Evolutionary conservation across 2,113 vertebrate species (phyloP).

Genomic region (Campylorhamphus procurvoides): DNA sequence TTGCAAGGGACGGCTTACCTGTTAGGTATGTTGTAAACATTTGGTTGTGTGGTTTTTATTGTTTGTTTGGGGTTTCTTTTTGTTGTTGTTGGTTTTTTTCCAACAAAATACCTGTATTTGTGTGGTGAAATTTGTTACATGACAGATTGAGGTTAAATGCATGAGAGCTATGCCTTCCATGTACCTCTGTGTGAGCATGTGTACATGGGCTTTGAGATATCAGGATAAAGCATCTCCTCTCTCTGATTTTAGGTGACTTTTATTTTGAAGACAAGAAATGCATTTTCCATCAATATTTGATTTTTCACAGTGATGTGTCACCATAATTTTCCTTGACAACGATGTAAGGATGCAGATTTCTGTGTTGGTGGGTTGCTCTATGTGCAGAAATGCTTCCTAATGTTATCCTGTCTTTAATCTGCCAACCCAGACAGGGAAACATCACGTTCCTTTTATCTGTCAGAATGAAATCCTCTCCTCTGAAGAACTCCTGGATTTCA

Average conservation of each 20-base stretch:
- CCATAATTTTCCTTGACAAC: not conserved
- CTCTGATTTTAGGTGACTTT: not conserved
- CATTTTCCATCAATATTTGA: constrained; percentile 14
- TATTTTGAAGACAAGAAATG: constrained; percentile 2
- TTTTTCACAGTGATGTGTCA: not conserved
- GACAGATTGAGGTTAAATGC: not conserved
- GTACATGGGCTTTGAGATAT: not conserved
- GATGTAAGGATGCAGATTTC: not conserved
- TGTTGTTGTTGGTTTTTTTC: not conserved
- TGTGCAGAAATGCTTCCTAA: not conserved
- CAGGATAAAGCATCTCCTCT: not conserved
- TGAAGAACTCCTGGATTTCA: constrained; percentile 14
- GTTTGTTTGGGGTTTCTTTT: too few relatives aligned
- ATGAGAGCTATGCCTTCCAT: not conserved
- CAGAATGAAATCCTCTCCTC: constrained; percentile 36
- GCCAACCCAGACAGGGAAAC: not conserved
- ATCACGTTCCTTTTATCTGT: constrained; percentile 22
- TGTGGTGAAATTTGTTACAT: not conserved
- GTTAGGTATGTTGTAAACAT: not conserved
- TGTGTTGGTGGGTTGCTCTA: not conserved
- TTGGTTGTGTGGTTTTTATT: too few relatives aligned
- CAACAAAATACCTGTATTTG: not conserved
- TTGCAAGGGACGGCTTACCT: not conserved
- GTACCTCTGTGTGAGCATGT: not conserved
- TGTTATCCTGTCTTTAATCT: constrained; percentile 8